Percentiles rank a stretch among this genome's conserved stretches.
Evolutionary conservation across 2,797 vertebrate genomes (phyloP).

Genomic region (Coracias cyanogaster): DNA sequence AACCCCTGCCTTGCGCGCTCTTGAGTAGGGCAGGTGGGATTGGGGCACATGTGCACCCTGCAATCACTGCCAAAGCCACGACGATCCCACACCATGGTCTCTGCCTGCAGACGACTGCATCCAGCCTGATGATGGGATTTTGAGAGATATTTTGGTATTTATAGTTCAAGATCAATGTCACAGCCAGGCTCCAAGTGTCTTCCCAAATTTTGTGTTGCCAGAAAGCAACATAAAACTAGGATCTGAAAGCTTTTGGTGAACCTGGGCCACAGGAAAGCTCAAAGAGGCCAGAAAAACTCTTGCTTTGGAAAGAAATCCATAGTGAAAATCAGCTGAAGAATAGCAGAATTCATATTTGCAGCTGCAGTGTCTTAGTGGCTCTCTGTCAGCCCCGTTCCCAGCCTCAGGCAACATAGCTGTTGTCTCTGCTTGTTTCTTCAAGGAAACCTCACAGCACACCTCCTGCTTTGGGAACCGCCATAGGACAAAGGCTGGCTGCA

Average conservation of each 20-base stretch:
- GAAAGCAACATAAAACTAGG: background rate
- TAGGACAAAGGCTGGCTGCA: fast-evolving
- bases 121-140: background rate
- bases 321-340: background rate
- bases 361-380: background rate
- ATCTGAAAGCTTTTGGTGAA: background rate
- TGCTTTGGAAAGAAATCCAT: background rate
- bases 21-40: background rate
- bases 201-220: background rate
- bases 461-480: fast-evolving
- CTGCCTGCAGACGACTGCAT: background rate
- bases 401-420: background rate
- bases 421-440: conserved; percentile 16
- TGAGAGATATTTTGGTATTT: background rate
- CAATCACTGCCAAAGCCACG: background rate
- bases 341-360: background rate
- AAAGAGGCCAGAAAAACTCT: background rate
- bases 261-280: background rate
- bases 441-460: background rate
- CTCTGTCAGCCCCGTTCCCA: background rate
- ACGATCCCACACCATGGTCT: fast-evolving
- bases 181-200: background rate
- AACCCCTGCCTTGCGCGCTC: fast-evolving
- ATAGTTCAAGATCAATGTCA: background rate
- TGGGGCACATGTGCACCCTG: fast-evolving